These are phyloP conservation scores for Drosophila leonis DNA, from an alignment of 2,888 invertebrate species.

Conservation along the genomic window DNA sequence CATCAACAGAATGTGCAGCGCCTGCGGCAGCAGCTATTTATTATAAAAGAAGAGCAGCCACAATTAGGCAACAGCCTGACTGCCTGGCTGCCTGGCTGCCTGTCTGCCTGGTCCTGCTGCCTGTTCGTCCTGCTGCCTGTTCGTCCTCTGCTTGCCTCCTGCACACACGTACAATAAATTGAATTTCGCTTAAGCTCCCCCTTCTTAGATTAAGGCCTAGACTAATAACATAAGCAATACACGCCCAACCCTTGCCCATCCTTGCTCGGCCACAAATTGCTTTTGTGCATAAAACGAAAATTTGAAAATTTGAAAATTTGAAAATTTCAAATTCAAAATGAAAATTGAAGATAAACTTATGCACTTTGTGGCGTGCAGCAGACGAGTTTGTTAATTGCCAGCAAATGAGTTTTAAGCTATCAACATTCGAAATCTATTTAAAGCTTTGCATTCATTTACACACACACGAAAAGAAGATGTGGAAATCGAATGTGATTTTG, in stretches of 20 bases:
- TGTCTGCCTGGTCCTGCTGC: background rate
- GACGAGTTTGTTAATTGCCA: slow-evolving; percentile 47
- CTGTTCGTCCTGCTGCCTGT: slow-evolving; percentile 4
- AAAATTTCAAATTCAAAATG: slow-evolving; percentile 26
- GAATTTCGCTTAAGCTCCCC: slow-evolving; percentile 65
- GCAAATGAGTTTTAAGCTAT: slow-evolving; percentile 27
- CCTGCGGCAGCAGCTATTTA: slow-evolving; percentile 35
- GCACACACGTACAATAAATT: slow-evolving; percentile 75
- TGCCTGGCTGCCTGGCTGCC: background rate
- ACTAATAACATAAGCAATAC: slow-evolving; percentile 66
- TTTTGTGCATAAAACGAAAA: slow-evolving; percentile 28
- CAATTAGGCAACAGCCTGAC: slow-evolving; percentile 42
- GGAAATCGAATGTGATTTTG: slow-evolving; percentile 71
- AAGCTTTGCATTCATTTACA: slow-evolving; percentile 14
- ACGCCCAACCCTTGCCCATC: slow-evolving; percentile 7
- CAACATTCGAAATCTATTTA: slow-evolving; percentile 11
- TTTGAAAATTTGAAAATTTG: slow-evolving; percentile 24
- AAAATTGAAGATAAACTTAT: slow-evolving; percentile 38
- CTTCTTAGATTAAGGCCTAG: slow-evolving; percentile 70
- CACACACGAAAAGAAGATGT: slow-evolving; percentile 25
- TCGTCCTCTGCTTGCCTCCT: slow-evolving; percentile 27
- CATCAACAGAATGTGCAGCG: slow-evolving; percentile 76
- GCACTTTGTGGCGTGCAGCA: slow-evolving; percentile 21
- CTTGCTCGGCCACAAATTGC: slow-evolving; percentile 58
- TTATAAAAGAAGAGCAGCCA: slow-evolving; percentile 25